Base-by-base conservation (phyloP, 2,888 invertebrate genomes). In the Lomographa bimaculata region DNA sequence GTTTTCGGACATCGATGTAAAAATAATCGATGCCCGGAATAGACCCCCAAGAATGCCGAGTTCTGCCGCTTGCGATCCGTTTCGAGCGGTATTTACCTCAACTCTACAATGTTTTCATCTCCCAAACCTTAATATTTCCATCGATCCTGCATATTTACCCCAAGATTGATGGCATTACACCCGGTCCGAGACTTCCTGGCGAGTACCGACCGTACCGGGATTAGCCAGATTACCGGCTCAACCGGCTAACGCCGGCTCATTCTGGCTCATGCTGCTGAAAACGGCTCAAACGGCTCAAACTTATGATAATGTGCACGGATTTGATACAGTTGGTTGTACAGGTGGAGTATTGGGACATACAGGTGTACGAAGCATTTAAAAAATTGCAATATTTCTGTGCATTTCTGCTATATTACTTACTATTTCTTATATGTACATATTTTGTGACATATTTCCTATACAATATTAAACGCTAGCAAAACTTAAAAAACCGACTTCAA, bases 291-390 rank as follows among this genome's bases (percentile, higher is more conserved):
- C 56, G 67, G 71, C 69, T 79, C 70, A 75, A 84, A 82, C 78
- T 85, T 85, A 85, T 83, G 85, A 79, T 84, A 85, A 86, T 85
- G 73, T 65, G 36, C 38, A 59, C 51, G 57, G 60, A 64, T 57
- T 63, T 61, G 34, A 25, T 8, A 34, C 35, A 9, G 35, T 39
- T 38, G 3, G 37, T 33, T 45, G 33, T 29, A 41, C 51, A 48
- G 46, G 39, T 46, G 16, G 12, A 32, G 12, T 40, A 33, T 27
- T 9, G 18, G 21, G 8, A 28, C 16, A 29, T 25, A 10, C 8
- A 24, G 21, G 11, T n/a, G n/a, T n/a, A n/a, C n/a, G n/a, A n/a
- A n/a, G n/a, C n/a, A n/a, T n/a, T n/a, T n/a, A n/a, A n/a, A n/a
- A n/a, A n/a, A n/a, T n/a, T n/a, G n/a, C n/a, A n/a, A n/a, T n/a